Conservation (phyloP, 2,113 vertebrate genomes). For the Eublepharis macularius region DNA sequence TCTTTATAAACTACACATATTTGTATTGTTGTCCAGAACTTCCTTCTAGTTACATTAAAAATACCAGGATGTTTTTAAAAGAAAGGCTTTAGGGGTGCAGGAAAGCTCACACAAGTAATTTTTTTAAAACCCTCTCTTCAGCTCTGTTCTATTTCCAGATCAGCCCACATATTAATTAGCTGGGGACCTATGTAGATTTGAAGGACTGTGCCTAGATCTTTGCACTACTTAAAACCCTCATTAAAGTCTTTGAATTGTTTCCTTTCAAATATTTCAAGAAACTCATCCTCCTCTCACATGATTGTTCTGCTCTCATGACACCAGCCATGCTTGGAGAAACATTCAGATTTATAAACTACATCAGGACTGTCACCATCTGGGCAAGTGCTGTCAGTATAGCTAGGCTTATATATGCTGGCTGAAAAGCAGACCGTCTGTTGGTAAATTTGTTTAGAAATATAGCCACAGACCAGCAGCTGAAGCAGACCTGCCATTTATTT, state of each 20-base stretch:
- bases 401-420: not conserved
- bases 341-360: not conserved
- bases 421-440: not conserved
- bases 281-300: not conserved
- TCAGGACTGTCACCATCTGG: not conserved
- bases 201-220: not conserved
- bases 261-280: slow-evolving; percentile 8
- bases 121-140: slow-evolving; percentile 17
- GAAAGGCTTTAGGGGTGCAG: slow-evolving; percentile 32
- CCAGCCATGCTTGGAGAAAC: not conserved
- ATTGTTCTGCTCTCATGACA: not conserved
- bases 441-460: not conserved
- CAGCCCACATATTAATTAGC: slow-evolving; percentile 33
- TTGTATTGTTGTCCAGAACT: slow-evolving; percentile 30
- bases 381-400: not conserved
- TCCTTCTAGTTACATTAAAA: slow-evolving; percentile 42
- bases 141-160: slow-evolving; percentile 32
- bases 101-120: slow-evolving; percentile 35
- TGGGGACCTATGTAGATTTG: slow-evolving; percentile 15
- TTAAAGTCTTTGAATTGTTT: not conserved
- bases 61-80: slow-evolving; percentile 43
- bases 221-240: not conserved
- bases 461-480: not conserved
- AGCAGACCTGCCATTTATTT: not conserved
- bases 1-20: slow-evolving; percentile 42